phyloP scores from a whole-genome alignment of 2,113 vertebrate species.

The Engraulis encrasicolus region DNA sequence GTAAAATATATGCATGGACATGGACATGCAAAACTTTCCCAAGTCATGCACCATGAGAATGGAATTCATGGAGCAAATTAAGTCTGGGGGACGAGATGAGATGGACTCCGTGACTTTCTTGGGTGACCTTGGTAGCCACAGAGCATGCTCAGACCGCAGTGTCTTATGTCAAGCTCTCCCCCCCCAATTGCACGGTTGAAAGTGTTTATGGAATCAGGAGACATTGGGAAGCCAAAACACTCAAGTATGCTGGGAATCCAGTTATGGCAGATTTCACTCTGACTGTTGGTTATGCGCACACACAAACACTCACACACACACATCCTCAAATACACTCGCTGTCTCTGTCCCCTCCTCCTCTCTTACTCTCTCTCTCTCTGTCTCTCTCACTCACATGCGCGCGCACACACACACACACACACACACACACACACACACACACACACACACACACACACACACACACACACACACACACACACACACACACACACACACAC shows the following conservation, averaged over 20 bases:
- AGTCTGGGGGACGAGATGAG: not conserved
- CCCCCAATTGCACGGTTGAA: not conserved
- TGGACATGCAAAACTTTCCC: not conserved
- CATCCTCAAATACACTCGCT: too few relatives aligned
- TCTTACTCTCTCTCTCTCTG: too few relatives aligned
- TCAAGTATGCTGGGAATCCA: slow-evolving; percentile 12
- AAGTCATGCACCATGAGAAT: not conserved
- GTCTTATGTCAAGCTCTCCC: not conserved
- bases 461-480: not conserved
- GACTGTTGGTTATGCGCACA: not conserved
- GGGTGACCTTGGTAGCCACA: not conserved
- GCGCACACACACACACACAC: not conserved
- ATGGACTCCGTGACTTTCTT: not conserved
- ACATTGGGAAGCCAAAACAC: not conserved
- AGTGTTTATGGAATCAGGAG: slow-evolving; percentile 3
- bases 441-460: not conserved
- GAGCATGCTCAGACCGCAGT: not conserved
- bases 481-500: not conserved
- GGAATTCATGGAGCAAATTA: not conserved
- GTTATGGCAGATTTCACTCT: not conserved
- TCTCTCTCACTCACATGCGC: too few relatives aligned
- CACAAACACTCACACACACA: not conserved
- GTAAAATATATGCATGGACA: too few relatives aligned
- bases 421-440: not conserved
- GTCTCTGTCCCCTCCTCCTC: too few relatives aligned